A percentile compares a stretch with the other conserved stretches of the same genome.
phyloP scores from a whole-genome alignment of 2,113 vertebrate genomes.

The Phaetusa simplex region DNA sequence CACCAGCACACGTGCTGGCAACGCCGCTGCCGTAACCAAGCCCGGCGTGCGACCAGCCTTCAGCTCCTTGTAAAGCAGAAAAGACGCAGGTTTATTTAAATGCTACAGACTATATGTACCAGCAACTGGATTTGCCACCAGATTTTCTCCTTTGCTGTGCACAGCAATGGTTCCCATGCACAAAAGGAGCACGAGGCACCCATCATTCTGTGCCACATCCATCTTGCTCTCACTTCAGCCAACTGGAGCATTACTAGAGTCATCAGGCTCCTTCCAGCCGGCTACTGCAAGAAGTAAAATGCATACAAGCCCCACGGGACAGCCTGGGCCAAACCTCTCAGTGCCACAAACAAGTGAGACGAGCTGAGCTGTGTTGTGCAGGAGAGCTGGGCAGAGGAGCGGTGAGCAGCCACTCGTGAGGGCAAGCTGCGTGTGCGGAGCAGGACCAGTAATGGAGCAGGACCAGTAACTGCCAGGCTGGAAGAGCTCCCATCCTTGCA shows the following conservation, averaged over 20 bases:
- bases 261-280: not conserved
- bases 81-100: not conserved
- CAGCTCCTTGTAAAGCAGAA: not conserved
- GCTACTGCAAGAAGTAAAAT: not conserved
- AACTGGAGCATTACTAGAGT: not conserved
- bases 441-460: not conserved
- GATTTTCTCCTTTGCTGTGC: not conserved
- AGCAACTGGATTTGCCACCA: not conserved
- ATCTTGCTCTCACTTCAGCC: fast-evolving
- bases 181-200: not conserved
- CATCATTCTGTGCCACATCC: too few relatives aligned
- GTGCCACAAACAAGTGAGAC: not conserved
- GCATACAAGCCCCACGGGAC: too few relatives aligned
- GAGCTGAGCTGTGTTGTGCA: not conserved
- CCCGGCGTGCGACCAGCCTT: not conserved
- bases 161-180: not conserved
- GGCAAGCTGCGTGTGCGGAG: not conserved
- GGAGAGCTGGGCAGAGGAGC: not conserved
- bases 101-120: fast-evolving
- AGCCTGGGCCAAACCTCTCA: not conserved
- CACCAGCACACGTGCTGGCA: not conserved
- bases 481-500: not conserved
- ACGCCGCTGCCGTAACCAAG: fast-evolving
- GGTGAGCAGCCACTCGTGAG: fast-evolving
- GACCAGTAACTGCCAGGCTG: not conserved